Percentiles rank a stretch among this genome's conserved stretches.
Evolutionary conservation across 1,140 invertebrate species (phyloP).

Genomic region (Probaryconus sp.): DNA sequence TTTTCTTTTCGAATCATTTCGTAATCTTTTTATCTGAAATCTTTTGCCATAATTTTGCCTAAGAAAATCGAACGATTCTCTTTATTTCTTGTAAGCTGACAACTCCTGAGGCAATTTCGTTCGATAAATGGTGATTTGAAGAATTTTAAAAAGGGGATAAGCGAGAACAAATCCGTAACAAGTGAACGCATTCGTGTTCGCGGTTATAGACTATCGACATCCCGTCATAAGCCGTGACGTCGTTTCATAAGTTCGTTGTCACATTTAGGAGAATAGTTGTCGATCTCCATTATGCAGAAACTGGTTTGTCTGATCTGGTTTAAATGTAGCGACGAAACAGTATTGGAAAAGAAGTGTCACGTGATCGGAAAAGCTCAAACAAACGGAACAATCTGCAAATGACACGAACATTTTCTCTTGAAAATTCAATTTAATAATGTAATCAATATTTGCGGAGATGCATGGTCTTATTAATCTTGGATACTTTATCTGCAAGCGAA

Average conservation of each 20-base stretch:
- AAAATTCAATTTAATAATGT: background rate
- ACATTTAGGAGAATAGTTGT: background rate
- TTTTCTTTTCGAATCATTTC: too few relatives aligned
- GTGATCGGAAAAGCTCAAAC: background rate
- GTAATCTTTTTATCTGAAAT: too few relatives aligned
- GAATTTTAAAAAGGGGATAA: background rate
- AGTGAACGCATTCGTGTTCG: background rate
- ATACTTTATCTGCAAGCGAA: too few relatives aligned
- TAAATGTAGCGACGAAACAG: background rate
- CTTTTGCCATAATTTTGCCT: too few relatives aligned
- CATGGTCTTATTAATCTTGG: too few relatives aligned
- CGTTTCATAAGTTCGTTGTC: background rate
- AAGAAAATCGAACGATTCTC: background rate
- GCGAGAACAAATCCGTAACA: background rate
- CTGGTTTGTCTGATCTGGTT: background rate
- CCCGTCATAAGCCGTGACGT: background rate
- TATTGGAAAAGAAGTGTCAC: background rate
- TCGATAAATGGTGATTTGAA: background rate
- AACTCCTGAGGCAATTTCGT: too few relatives aligned
- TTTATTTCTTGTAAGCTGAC: too few relatives aligned
- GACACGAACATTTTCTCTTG: background rate
- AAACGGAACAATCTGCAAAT: background rate
- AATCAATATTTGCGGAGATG: too few relatives aligned
- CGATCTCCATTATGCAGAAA: background rate
- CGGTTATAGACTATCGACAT: background rate